Base-by-base conservation (phyloP, 92 coral and sea anemone genomes). In the Porites cylindrica region DNA sequence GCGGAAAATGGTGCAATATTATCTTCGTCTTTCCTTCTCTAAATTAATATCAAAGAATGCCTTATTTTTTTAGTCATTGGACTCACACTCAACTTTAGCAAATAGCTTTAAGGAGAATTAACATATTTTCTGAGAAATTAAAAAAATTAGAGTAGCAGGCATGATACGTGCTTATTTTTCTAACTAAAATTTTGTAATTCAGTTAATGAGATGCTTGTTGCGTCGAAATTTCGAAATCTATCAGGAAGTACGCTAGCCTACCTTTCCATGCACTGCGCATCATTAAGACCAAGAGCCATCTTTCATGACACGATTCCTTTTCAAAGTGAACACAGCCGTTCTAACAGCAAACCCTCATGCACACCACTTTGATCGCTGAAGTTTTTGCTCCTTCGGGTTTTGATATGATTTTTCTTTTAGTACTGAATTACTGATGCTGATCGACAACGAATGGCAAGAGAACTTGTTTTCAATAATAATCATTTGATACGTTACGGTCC, bases 391-490 rank as follows among this genome's bases (percentile, higher is more conserved):
- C 47, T 38, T 38, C 47, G 47, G 47, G 47, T 23, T 8, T 50
- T 17, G 50, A 47, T 7, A 26, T 7, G 5, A 7, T 77, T 32
- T 76, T 29, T 14, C 38, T 29, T 68, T 21, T 1, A 12, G 23
- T 10, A 50, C 51, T 17, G 52, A 23, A 24, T 79, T 62, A 38
- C 47, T 38, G 47, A 38, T 38, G 9, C 13, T 14, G 58, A 43
- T 10, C 63, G 43, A 38, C 59, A 66, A 56, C 75, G 72, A 51
- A 80, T 26, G 38, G 21, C n/a, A 66, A 58, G 29, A 16, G 66
- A 59, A 68, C 56, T 80, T 70, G 71, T 56, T 47, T 32, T 62
- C 59, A 59, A 82, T 82, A 70, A 82, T 70, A 70, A 82, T 70
- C 58, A 38, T 70, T 18, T 29, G 9, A 26, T 17, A 66, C 65